Evolutionary conservation across 1,140 invertebrate species (phyloP).

Genomic region (Orchestia grillus): DNA sequence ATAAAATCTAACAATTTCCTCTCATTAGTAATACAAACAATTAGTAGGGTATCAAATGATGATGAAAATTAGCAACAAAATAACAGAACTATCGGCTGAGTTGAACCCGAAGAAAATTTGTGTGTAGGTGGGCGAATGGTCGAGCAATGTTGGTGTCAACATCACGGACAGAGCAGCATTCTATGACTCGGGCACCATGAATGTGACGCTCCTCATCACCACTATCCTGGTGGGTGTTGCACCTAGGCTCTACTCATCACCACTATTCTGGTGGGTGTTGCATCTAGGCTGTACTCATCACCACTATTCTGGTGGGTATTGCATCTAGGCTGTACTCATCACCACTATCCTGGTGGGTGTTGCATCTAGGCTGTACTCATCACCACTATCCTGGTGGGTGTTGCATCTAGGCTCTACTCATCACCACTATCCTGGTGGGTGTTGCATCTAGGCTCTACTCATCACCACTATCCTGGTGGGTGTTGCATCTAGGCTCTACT

Average conservation of each 20-base stretch:
- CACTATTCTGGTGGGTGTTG: background rate
- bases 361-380: background rate
- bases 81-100: background rate
- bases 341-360: background rate
- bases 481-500: background rate
- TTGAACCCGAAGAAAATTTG: background rate
- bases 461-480: background rate
- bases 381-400: background rate
- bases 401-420: background rate
- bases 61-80: background rate
- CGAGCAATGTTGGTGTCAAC: slow-evolving; percentile 80
- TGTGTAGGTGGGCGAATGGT: slow-evolving; percentile 85
- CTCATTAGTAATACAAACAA: background rate
- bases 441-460: background rate
- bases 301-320: background rate
- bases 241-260: background rate
- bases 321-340: background rate
- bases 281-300: background rate
- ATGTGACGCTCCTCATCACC: slow-evolving; percentile 79
- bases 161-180: slow-evolving; percentile 88
- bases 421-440: background rate
- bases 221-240: slow-evolving; percentile 77
- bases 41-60: background rate
- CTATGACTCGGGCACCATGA: slow-evolving; percentile 76
- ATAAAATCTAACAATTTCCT: background rate